Conservation (phyloP, 2,797 vertebrate species). For the Argyrosomus regius region DNA sequence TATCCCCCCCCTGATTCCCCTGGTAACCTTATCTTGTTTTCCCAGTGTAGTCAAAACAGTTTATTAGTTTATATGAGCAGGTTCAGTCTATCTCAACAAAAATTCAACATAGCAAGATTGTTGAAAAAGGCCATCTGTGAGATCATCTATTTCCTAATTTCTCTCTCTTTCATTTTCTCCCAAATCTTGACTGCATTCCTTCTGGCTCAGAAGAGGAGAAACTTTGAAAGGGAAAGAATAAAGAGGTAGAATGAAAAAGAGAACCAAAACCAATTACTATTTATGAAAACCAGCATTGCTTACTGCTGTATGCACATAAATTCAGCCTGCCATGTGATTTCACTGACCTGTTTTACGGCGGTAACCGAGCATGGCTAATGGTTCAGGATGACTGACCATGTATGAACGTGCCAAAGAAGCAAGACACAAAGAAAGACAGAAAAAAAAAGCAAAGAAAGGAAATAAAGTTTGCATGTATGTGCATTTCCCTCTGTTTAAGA, state of each 20-base stretch:
- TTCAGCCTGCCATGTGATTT: constrained; percentile 50
- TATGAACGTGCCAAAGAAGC: constrained; percentile 18
- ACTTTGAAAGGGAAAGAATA: constrained; percentile 14
- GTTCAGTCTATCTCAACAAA: constrained; percentile 33
- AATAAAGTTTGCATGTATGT: background rate
- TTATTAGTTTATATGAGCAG: constrained; percentile 49
- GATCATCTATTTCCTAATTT: constrained; percentile 55
- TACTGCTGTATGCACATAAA: constrained; percentile 57
- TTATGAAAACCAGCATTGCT: constrained; percentile 62
- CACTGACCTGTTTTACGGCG: constrained; percentile 69
- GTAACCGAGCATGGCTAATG: constrained; percentile 67
- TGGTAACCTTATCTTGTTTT: constrained; percentile 64
- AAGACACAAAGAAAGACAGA: background rate
- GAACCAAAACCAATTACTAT: constrained; percentile 37
- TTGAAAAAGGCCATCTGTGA: constrained; percentile 55
- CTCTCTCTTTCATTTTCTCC: constrained; percentile 53
- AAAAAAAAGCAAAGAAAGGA: background rate
- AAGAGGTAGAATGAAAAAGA: background rate
- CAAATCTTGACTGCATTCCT: constrained; percentile 45
- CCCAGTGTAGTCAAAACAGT: constrained; percentile 58
- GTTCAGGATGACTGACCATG: constrained; percentile 54
- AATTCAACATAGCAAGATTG: constrained; percentile 22
- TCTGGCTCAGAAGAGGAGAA: constrained; percentile 6
- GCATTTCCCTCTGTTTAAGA: constrained; percentile 1
- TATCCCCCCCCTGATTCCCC: constrained; percentile 39